These are phyloP conservation scores for Xiphias gladius DNA, from an alignment of 2,113 vertebrate genomes.

Conservation along the genomic window DNA sequence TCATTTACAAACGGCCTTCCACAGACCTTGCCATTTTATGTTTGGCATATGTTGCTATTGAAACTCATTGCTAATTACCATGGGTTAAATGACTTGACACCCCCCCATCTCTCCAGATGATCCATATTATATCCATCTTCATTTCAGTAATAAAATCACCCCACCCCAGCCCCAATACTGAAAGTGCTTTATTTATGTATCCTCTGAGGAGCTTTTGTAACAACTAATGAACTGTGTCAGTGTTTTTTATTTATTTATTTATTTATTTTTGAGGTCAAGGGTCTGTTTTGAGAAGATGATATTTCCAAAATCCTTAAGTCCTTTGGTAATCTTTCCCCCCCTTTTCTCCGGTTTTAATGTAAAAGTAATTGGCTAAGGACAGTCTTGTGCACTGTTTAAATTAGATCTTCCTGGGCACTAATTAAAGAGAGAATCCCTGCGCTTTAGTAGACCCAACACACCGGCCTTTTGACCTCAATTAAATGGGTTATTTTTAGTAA, in stretches of 20 bases:
- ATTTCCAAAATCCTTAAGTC: slow-evolving; percentile 61
- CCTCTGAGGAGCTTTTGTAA: slow-evolving; percentile 62
- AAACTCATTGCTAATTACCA: slow-evolving; percentile 77
- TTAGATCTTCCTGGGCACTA: slow-evolving; percentile 86
- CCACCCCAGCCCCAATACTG: slow-evolving; percentile 14
- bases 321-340: slow-evolving; percentile 61
- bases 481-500: slow-evolving; percentile 85
- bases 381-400: slow-evolving; percentile 80
- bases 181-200: slow-evolving; percentile 56
- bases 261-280: slow-evolving; percentile 64
- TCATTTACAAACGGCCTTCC: slow-evolving; percentile 63
- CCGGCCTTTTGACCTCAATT: slow-evolving; percentile 85
- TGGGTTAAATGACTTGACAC: slow-evolving; percentile 81
- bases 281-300: slow-evolving; percentile 68
- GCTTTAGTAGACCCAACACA: slow-evolving; percentile 80
- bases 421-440: slow-evolving; percentile 84
- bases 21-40: slow-evolving; percentile 67
- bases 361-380: slow-evolving; percentile 83
- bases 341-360: slow-evolving; percentile 74
- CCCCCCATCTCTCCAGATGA: slow-evolving; percentile 68
- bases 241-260: slow-evolving; percentile 25
- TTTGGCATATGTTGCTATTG: slow-evolving; percentile 75
- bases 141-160: slow-evolving; percentile 60
- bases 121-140: slow-evolving; percentile 64
- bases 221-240: slow-evolving; percentile 45